A percentile compares a stretch with the other conserved stretches of the same genome.
Conservation (phyloP, 2,888 invertebrate species). For the Hedya salicella region DNA sequence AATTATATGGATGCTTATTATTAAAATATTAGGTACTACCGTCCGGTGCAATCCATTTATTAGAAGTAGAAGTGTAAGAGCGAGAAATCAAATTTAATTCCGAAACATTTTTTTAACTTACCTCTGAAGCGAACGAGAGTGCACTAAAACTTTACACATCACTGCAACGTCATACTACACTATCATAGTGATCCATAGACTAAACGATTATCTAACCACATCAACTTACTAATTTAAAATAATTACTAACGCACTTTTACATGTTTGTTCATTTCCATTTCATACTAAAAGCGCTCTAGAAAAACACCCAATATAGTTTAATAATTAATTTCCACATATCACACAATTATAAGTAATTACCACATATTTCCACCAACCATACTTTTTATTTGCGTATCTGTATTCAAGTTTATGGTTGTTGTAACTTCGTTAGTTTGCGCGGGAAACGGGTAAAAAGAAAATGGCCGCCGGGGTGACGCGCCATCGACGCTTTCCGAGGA, state of each 20-base stretch:
- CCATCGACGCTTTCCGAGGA: conserved; percentile 63
- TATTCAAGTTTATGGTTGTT: conserved; percentile 44
- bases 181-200: conserved; percentile 7
- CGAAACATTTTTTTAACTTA: conserved; percentile 17
- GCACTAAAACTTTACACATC: conserved; percentile 34
- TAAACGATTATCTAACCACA: conserved; percentile 12
- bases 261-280: conserved; percentile 8
- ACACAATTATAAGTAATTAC: not conserved
- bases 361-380: conserved; percentile 5
- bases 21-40: no score
- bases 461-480: conserved; percentile 57
- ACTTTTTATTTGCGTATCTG: conserved; percentile 23
- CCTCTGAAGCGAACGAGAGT: conserved; percentile 12
- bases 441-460: conserved; percentile 58
- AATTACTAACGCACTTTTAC: conserved; percentile 8
- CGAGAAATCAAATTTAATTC: no score
- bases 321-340: not conserved
- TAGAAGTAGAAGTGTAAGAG: no score
- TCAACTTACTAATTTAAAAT: conserved; percentile 8
- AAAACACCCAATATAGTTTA: conserved; percentile 1
- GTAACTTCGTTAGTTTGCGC: conserved; percentile 68
- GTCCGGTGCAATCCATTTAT: no score
- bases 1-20: no score
- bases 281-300: not conserved
- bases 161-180: conserved; percentile 30